Evolutionary conservation across 2,797 vertebrate species (phyloP).

Genomic region (Coluber constrictor): DNA sequence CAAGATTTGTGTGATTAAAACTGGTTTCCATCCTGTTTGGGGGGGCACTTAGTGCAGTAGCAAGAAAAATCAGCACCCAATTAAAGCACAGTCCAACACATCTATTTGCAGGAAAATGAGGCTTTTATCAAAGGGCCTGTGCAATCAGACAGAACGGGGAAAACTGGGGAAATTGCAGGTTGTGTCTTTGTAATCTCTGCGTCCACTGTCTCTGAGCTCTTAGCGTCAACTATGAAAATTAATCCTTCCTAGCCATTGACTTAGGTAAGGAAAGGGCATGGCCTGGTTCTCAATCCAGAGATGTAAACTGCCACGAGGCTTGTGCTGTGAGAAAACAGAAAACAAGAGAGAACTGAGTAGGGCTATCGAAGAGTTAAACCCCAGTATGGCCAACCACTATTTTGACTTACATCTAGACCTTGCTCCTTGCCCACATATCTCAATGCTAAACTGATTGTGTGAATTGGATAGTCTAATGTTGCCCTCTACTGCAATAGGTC

Average conservation of each 20-base stretch:
- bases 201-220: neutral
- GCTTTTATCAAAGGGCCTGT: neutral
- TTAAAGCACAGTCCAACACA: neutral
- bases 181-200: neutral
- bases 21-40: neutral
- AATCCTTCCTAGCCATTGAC: neutral
- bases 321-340: neutral
- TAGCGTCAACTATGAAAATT: neutral
- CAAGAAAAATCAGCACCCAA: neutral
- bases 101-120: neutral
- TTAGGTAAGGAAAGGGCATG: neutral
- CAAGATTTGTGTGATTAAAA: neutral
- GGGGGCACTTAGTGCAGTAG: neutral
- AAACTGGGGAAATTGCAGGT: neutral
- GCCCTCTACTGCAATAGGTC: neutral
- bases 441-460: neutral
- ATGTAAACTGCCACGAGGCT: neutral
- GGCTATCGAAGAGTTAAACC: neutral
- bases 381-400: neutral
- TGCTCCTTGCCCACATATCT: neutral
- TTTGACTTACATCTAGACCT: constrained; percentile 14
- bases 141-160: neutral
- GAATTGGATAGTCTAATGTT: constrained; percentile 4
- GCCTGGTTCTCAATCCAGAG: neutral
- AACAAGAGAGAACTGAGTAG: neutral